Percentiles rank a stretch among this genome's conserved stretches.
phyloP scores from a whole-genome alignment of 1,140 invertebrate species.

The Ladona fulva region DNA sequence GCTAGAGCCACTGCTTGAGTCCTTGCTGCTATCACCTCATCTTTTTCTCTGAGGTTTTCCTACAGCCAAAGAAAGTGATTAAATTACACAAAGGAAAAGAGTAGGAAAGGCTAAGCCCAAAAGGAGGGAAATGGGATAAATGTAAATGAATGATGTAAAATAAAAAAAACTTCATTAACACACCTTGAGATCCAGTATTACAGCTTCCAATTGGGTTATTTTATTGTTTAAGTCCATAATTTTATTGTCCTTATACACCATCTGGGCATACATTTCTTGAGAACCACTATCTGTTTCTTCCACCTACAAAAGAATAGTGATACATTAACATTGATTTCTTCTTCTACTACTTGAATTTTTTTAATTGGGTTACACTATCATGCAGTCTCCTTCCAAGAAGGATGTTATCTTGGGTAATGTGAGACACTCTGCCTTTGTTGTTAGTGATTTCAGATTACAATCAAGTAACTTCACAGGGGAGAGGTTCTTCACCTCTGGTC shows the following conservation, averaged over 20 bases:
- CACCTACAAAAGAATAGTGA: neutral
- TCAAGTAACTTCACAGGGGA: no score
- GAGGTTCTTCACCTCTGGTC: no score
- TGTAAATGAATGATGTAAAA: neutral
- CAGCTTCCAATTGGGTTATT: slow-evolving; percentile 39
- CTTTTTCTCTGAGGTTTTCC: slow-evolving; percentile 76
- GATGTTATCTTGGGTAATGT: neutral
- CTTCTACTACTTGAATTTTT: neutral
- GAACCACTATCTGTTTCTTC: neutral
- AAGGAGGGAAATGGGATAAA: no score
- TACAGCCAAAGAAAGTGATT: slow-evolving; percentile 12
- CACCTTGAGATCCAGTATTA: slow-evolving; percentile 39
- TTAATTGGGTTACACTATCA: neutral
- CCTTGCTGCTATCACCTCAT: slow-evolving; percentile 73
- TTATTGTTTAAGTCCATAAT: slow-evolving; percentile 43
- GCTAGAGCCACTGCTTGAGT: slow-evolving; percentile 70
- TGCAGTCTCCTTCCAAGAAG: neutral
- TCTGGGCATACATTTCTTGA: slow-evolving; percentile 42
- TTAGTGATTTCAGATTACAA: no score
- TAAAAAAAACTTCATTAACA: neutral
- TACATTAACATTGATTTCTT: neutral
- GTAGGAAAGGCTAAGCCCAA: no score
- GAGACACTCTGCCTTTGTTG: neutral
- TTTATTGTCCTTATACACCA: slow-evolving; percentile 42
- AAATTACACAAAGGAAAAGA: no score